Percentiles rank a stretch among this genome's conserved stretches.
Evolutionary conservation across 2,797 vertebrate genomes (phyloP).

Genomic region (Catamblyrhynchus diadema): DNA sequence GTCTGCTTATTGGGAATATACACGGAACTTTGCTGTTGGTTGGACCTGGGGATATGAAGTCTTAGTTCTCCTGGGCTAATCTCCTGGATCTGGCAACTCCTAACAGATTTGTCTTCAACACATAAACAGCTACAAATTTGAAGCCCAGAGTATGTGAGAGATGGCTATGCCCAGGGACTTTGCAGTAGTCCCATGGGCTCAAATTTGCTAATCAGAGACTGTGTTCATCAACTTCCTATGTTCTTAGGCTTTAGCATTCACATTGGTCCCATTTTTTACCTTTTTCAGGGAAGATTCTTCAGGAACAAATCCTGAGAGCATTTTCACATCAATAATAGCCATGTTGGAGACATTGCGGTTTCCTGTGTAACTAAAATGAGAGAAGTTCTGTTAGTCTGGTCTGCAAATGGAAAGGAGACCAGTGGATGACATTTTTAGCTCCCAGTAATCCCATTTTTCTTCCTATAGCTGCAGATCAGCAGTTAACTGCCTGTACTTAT

Average conservation of each 20-base stretch:
- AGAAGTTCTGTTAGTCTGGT: background rate
- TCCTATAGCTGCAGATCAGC: background rate
- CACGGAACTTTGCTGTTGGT: background rate
- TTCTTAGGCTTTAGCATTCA: background rate
- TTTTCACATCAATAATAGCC: slow-evolving; percentile 70
- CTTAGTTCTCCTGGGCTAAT: background rate
- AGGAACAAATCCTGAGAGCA: slow-evolving; percentile 69
- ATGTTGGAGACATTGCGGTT: slow-evolving; percentile 58
- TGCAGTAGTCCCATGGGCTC: background rate
- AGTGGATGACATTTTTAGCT: background rate
- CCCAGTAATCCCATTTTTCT: background rate
- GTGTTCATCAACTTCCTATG: background rate
- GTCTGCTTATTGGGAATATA: background rate
- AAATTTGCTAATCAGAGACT: background rate
- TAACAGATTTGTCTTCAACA: background rate
- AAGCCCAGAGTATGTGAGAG: background rate
- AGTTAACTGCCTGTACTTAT: background rate
- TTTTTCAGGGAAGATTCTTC: slow-evolving; percentile 48
- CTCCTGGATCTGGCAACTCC: background rate
- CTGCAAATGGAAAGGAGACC: background rate
- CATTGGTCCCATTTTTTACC: slow-evolving; percentile 17
- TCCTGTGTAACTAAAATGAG: slow-evolving; percentile 61
- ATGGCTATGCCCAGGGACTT: background rate
- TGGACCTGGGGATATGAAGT: background rate
- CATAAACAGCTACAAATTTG: background rate